Percentiles rank a stretch among this genome's conserved stretches.
These are phyloP conservation scores for Bolinopsis microptera DNA, from an alignment of 37 sponge, comb jelly and placozoan genomes.

Conservation along the genomic window DNA sequence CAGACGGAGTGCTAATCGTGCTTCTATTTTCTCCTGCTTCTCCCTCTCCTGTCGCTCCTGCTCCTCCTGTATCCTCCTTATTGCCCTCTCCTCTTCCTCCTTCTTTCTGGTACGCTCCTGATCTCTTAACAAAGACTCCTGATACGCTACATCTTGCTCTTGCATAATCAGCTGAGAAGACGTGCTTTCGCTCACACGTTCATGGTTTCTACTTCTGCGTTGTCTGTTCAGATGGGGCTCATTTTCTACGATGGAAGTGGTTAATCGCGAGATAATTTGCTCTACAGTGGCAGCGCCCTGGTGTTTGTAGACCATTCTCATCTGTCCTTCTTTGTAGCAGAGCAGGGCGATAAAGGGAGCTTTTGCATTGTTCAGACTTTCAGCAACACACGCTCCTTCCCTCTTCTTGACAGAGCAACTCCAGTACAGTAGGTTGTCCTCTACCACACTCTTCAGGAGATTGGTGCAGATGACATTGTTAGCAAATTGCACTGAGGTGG, in stretches of 20 bases:
- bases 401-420: slow-evolving; percentile 23
- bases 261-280: not conserved
- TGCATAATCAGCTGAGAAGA: slow-evolving; percentile 51
- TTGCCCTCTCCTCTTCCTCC: slow-evolving; percentile 26
- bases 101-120: slow-evolving; percentile 17
- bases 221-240: slow-evolving; percentile 38
- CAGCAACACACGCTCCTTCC: slow-evolving; percentile 41
- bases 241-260: slow-evolving; percentile 41
- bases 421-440: slow-evolving; percentile 59
- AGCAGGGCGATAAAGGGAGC: slow-evolving; percentile 34
- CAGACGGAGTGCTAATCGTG: not conserved
- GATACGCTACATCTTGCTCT: slow-evolving; percentile 39
- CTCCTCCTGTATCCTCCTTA: not conserved
- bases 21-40: not conserved
- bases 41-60: not conserved
- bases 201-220: slow-evolving; percentile 18
- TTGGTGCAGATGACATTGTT: slow-evolving; percentile 17
- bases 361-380: slow-evolving; percentile 52
- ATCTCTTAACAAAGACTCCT: slow-evolving; percentile 47
- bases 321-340: slow-evolving; percentile 58
- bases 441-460: slow-evolving; percentile 46
- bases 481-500: slow-evolving; percentile 31
- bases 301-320: slow-evolving; percentile 63
- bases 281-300: slow-evolving; percentile 38
- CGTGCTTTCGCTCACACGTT: slow-evolving; percentile 40